A percentile compares a stretch with the other conserved stretches of the same genome.
Evolutionary conservation across 2,888 invertebrate genomes (phyloP).

Genomic region (Epicampocera succincta): DNA sequence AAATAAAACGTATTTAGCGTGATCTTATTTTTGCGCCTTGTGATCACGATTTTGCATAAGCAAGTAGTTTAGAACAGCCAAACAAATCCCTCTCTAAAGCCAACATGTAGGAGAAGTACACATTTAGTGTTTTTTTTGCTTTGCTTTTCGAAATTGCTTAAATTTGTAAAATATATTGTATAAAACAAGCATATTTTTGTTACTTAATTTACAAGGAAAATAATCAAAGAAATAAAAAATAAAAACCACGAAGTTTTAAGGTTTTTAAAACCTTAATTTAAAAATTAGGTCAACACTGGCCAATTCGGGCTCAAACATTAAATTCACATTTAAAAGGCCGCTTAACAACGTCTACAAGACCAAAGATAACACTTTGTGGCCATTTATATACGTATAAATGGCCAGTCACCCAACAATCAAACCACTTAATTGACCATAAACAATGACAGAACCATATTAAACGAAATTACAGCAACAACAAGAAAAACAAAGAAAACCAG

Average conservation of each 20-base stretch:
- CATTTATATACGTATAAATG: conserved; percentile 36
- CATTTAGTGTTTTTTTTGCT: too few species aligned
- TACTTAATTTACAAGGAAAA: too few species aligned
- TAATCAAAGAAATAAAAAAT: too few species aligned
- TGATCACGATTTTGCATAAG: conserved; percentile 76
- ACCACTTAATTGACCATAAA: conserved; percentile 59
- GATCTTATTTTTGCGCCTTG: conserved; percentile 81
- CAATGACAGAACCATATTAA: conserved; percentile 67
- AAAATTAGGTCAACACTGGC: conserved; percentile 77
- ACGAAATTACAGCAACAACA: conserved; percentile 55
- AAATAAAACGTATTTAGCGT: conserved; percentile 74
- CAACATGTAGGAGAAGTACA: not conserved
- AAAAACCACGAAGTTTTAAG: too few species aligned
- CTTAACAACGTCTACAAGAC: conserved; percentile 53
- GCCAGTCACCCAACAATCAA: conserved; percentile 32
- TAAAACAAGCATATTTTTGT: too few species aligned
- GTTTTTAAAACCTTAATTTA: not conserved
- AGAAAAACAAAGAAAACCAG: conserved; percentile 15
- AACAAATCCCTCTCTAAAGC: conserved; percentile 17
- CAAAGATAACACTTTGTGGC: conserved; percentile 59
- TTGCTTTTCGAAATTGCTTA: too few species aligned
- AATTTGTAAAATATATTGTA: too few species aligned
- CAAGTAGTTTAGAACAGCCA: conserved; percentile 41
- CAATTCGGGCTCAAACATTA: conserved; percentile 56
- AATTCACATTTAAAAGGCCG: conserved; percentile 57